Conservation (phyloP, 2,797 vertebrate species). For the Streptopelia turtur region DNA sequence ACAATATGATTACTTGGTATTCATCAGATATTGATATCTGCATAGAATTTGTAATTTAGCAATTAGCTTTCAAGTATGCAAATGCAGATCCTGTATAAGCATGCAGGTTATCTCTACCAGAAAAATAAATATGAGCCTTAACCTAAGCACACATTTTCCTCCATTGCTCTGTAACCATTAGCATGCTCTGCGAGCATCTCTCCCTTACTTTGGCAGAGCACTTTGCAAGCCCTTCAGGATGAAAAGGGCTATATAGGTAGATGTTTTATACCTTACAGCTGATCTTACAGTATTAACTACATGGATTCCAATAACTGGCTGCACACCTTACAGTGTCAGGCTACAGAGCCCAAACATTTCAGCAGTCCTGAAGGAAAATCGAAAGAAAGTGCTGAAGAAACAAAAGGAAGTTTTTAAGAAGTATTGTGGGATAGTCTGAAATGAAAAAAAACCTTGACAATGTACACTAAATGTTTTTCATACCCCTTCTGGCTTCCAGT, state of each 20-base stretch:
- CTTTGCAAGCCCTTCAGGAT: background rate
- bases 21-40: constrained; percentile 30
- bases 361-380: background rate
- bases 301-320: background rate
- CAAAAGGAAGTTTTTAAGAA: background rate
- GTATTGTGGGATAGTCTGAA: background rate
- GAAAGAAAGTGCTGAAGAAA: background rate
- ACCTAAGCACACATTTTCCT: background rate
- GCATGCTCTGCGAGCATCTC: background rate
- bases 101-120: background rate
- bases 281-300: background rate
- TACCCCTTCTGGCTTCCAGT: background rate
- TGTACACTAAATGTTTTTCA: background rate
- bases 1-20: constrained; percentile 40
- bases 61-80: constrained; percentile 51
- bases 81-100: background rate
- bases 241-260: background rate
- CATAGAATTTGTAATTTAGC: constrained; percentile 39
- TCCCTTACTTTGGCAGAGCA: background rate
- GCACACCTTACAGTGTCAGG: background rate
- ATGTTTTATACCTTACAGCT: background rate
- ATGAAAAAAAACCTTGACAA: background rate
- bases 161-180: background rate
- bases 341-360: background rate
- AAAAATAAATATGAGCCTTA: constrained; percentile 29